Percentiles rank a stretch among this genome's conserved stretches.
phyloP scores from a whole-genome alignment of 2,113 vertebrate species.

The Xenopus laevis region DNA sequence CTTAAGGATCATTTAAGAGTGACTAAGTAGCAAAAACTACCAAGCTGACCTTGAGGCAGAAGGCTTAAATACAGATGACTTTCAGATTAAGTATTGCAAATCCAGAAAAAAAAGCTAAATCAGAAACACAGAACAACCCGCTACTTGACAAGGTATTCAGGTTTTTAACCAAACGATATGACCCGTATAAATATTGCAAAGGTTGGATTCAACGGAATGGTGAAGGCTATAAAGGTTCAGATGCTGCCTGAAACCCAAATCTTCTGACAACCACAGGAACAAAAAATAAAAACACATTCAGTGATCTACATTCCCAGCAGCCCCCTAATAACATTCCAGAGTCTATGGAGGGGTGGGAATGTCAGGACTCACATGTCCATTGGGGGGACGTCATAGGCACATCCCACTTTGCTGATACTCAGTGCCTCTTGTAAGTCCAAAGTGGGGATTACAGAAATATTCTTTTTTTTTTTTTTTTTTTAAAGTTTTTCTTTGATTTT shows the following conservation, averaged over 20 bases:
- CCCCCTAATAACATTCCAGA: constrained; percentile 23
- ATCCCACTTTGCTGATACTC: constrained; percentile 15
- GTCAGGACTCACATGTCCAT: constrained; percentile 8
- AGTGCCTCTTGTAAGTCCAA: constrained; percentile 25
- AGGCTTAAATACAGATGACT: not conserved
- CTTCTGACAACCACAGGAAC: constrained; percentile 25
- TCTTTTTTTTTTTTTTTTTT: not conserved
- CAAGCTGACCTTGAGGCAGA: not conserved
- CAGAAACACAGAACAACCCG: not conserved
- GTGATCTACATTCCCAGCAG: constrained; percentile 18
- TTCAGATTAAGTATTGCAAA: not conserved
- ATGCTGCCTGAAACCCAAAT: constrained; percentile 14
- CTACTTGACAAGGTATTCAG: not conserved
- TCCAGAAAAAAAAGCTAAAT: not conserved
- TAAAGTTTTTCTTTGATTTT: constrained; percentile 11
- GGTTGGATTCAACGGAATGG: constrained; percentile 21
- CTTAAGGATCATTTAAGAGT: not conserved
- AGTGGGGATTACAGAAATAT: constrained; percentile 8
- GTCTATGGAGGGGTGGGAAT: constrained; percentile 12
- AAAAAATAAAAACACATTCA: constrained; percentile 17
- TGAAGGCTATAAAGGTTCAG: constrained; percentile 20
- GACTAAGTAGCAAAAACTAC: too few species aligned
- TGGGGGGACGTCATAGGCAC: not conserved
- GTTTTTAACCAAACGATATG: constrained; percentile 6
- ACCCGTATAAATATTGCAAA: constrained; percentile 29